Conservation (phyloP, 2,888 invertebrate species). For the Ochropleura leucogaster region DNA sequence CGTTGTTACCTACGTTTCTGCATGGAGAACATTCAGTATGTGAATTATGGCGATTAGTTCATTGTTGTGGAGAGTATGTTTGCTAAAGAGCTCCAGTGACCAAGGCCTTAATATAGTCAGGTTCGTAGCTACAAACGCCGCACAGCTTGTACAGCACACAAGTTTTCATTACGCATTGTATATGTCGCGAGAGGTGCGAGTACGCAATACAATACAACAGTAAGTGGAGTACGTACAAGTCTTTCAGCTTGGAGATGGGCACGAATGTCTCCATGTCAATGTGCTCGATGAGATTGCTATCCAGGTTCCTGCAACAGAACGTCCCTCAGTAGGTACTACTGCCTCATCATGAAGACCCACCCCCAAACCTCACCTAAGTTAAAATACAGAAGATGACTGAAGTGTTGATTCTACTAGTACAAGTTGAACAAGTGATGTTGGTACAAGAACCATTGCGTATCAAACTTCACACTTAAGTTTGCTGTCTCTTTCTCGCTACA, state of each 20-base stretch:
- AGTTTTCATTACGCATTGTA: neutral
- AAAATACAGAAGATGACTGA: neutral
- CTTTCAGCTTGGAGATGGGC: slow-evolving; percentile 94
- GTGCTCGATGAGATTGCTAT: slow-evolving; percentile 95
- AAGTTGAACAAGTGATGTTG: no score
- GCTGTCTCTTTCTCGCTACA: no score
- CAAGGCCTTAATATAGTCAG: neutral
- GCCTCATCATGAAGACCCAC: no score
- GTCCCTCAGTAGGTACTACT: neutral
- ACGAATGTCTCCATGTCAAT: slow-evolving; percentile 97
- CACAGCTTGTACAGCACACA: neutral
- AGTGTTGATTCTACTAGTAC: neutral
- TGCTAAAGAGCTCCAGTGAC: neutral
- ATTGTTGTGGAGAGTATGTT: neutral
- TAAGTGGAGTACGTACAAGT: slow-evolving; percentile 93
- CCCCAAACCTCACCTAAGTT: neutral
- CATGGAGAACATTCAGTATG: slow-evolving; percentile 23
- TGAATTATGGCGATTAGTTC: no score
- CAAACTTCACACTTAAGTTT: no score
- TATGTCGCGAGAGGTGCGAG: neutral
- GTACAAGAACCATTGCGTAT: no score
- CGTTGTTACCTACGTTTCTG: slow-evolving; percentile 97
- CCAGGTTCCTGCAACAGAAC: slow-evolving; percentile 93
- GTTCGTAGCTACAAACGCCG: neutral
- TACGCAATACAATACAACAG: no score